A percentile compares a stretch with the other conserved stretches of the same genome.
phyloP scores from a whole-genome alignment of 2,113 vertebrate species.

The Neolamprologus caudopunctatus region DNA sequence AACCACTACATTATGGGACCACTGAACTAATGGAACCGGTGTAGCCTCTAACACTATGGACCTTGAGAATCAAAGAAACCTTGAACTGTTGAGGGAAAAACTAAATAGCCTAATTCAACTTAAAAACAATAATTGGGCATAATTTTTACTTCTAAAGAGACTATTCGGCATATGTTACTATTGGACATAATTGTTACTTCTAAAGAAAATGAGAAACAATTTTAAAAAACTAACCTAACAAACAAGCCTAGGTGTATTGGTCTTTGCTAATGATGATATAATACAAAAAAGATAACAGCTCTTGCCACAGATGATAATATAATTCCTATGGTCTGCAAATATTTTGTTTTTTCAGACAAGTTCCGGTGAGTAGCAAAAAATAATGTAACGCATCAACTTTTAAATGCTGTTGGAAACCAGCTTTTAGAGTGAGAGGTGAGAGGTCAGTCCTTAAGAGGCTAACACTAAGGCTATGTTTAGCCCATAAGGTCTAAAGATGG shows the following conservation, averaged over 20 bases:
- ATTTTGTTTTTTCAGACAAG: neutral
- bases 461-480: neutral
- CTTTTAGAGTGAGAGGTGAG: neutral
- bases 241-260: neutral
- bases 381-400: neutral
- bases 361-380: neutral
- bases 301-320: neutral
- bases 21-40: neutral
- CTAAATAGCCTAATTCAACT: neutral
- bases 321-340: neutral
- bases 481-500: neutral
- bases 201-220: neutral
- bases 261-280: neutral
- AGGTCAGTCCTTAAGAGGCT: constrained; percentile 12
- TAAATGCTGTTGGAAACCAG: neutral
- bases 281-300: neutral
- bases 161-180: fast-evolving
- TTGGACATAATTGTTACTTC: neutral
- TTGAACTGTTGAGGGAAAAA: neutral
- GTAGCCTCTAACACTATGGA: neutral
- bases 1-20: neutral
- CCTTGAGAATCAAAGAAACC: neutral
- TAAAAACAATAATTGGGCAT: neutral
- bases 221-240: neutral
- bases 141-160: neutral